Conservation (phyloP, 53 echinoderm and acorn worm genomes). For the Apostichopus leukothele region DNA sequence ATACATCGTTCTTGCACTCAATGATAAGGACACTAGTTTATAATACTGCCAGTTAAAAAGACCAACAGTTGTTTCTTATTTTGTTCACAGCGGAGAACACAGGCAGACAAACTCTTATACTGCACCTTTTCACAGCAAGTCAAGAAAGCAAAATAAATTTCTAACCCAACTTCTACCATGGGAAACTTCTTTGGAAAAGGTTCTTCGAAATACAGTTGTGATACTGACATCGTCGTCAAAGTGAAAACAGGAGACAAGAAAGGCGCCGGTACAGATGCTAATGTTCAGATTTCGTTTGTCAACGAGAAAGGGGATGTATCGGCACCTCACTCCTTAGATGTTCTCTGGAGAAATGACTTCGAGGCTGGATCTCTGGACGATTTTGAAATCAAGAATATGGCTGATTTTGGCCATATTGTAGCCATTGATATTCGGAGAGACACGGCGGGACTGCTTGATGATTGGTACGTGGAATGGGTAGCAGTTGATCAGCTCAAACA, state of each 20-base stretch:
- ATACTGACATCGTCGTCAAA: constrained; percentile 24
- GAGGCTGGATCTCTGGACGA: constrained; percentile 62
- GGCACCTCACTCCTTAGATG: constrained; percentile 53
- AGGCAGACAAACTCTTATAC: too few species aligned
- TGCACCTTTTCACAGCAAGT: too few species aligned
- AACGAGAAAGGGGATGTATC: constrained; percentile 56
- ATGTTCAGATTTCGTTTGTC: constrained; percentile 65
- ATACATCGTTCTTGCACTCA: too few species aligned
- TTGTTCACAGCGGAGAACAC: too few species aligned
- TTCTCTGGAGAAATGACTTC: constrained; percentile 70
- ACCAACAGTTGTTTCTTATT: too few species aligned
- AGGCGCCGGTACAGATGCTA: constrained; percentile 79
- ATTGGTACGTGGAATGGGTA: constrained; percentile 81
- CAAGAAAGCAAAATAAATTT: too few species aligned
- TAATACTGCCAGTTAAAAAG: too few species aligned
- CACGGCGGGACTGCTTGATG: constrained; percentile 53
- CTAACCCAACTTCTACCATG: neutral
- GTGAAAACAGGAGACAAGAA: constrained; percentile 93
- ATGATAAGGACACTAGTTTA: too few species aligned
- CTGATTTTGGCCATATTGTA: constrained; percentile 66
- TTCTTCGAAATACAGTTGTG: neutral
- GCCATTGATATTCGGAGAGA: constrained; percentile 82
- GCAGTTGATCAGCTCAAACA: constrained; percentile 49
- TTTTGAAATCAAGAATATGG: constrained; percentile 37
- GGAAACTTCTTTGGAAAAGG: neutral